Base-by-base conservation (phyloP, 2,113 vertebrate genomes). In the Microcebus murinus region DNA sequence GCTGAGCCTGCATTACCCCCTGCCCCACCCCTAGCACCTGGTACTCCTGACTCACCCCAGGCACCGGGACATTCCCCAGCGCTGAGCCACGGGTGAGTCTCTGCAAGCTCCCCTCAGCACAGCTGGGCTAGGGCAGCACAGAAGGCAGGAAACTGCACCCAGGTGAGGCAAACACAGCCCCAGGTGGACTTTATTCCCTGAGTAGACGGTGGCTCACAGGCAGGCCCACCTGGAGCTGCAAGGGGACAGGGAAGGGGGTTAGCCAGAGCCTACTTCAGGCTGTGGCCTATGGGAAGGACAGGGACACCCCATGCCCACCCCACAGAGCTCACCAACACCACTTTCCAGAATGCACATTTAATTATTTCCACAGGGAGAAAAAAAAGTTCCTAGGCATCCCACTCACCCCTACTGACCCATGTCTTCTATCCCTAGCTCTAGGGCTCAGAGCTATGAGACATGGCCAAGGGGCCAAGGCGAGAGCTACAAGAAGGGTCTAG, bases 1-100 rank as follows among this genome's bases (percentile, higher is more conserved):
- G 65, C 29, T 21, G 23, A 95, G 88, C 34, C 84, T 48, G 21
- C 48, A 7, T 61, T 9, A 70, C 7, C 57, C 18, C 31, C 23
- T 8, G 20, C 15, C 73, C 45, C 87, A 18, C 45, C 73, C 71
- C 71, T 23, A n/a, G 67, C 55, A 90, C 83, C 59, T 25, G 39
- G 91, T 55, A 52, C 17, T 48, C 68, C 36, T 93, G 96, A 97
- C 77, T 91, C 95, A 97, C 42, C 42, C 9, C 13, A 42, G 36
- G 12, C 55, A 70, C 45, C 15, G 67, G 97, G 97, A 97, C 97
- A 97, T 96, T 97, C 90, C 96, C 70, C 95, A 63, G 70, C 23
- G 83, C 79, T 96, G 94, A 97, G 93, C 91, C 86, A 96, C 3
- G 0, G 0, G 45, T 77, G 91, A 83, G 79, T 71, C 36, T 82